Evolutionary conservation across 2,113 vertebrate species (phyloP), one percentile per base, ranked within the genome.

Genomic region (Anguilla rostrata): DNA sequence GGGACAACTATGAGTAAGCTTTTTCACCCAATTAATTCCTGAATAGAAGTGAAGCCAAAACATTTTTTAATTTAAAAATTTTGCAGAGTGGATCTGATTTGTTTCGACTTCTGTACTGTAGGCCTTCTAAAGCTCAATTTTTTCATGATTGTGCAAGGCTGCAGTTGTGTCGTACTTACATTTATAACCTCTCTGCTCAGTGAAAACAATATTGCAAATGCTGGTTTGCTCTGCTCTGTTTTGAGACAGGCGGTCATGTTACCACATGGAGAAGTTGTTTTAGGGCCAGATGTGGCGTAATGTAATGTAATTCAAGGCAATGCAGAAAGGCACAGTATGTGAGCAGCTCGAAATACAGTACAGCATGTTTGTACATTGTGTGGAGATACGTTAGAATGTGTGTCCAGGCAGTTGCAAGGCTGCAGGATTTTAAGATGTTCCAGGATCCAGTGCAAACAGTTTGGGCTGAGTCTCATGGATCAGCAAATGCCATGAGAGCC

Each of bases 361-460:
- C 60, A 22, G 60, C 22, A 66, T 66, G 18, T 66, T 20, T 66
- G 3, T 66, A n/a, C 71, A 14, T 22, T 43, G 29, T 82, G 46
- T 82, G 7, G 43, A 43, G 41, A 53, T 82, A 41, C 53, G 22
- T 82, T 82, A 82, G 18, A 11, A 46, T 82, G 81, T 82, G 81
- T 53, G 29, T 53, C 41, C 81, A n/a, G 81, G 81, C 26, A 49
- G 43, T 82, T 82, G 81, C 81, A 53, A 82, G 41, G 81, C 81
- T 46, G 40, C 81, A 82, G 81, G 41, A 82, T 75, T 75, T 75
- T 75, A 75, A 75, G 41, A 81, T 43, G 81, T 49, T 82, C 40
- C 15, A 22, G 81, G 71, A 75, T 75, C 71, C 71, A n/a, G 26
- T 82, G 39, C 78, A 80, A 43, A 39, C 16, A 6, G 20, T 82